A percentile compares a stretch with the other conserved stretches of the same genome.
These are phyloP conservation scores for Macrosiphum euphorbiae DNA, from an alignment of 2,888 invertebrate genomes.

Conservation along the genomic window DNA sequence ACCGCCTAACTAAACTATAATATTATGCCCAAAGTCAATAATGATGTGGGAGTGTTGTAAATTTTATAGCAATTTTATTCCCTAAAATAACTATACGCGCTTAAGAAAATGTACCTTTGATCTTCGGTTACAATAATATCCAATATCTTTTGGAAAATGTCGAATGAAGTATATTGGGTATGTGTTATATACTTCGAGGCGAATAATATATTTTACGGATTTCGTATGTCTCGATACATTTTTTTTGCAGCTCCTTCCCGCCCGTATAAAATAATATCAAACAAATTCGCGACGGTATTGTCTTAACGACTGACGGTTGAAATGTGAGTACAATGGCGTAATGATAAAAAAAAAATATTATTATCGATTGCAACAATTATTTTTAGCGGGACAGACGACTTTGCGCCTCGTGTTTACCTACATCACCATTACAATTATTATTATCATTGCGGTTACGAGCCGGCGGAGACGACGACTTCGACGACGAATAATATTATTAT, in stretches of 20 bases:
- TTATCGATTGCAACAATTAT: conserved; percentile 2
- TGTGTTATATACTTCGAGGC: no score
- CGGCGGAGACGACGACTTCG: not conserved
- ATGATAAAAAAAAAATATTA: not conserved
- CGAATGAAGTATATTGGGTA: no score
- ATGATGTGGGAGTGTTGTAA: not conserved
- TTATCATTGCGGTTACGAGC: not conserved
- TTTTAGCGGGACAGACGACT: not conserved
- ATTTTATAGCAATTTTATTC: not conserved
- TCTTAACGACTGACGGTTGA: not conserved
- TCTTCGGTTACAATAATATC: no score
- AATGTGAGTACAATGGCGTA: not conserved
- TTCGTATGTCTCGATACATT: not conserved
- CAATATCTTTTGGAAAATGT: no score
- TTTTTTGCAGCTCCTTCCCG: not conserved
- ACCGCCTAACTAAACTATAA: not conserved
- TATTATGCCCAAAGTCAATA: not conserved
- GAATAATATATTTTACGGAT: no score
- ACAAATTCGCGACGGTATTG: not conserved
- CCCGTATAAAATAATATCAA: not conserved
- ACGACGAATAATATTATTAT: not conserved
- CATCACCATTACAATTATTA: conserved; percentile 2
- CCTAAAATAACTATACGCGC: not conserved
- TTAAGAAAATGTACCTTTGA: no score
- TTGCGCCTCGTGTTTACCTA: not conserved